Conservation (phyloP, 2,797 vertebrate genomes). For the Hydrolagus colliei region DNA sequence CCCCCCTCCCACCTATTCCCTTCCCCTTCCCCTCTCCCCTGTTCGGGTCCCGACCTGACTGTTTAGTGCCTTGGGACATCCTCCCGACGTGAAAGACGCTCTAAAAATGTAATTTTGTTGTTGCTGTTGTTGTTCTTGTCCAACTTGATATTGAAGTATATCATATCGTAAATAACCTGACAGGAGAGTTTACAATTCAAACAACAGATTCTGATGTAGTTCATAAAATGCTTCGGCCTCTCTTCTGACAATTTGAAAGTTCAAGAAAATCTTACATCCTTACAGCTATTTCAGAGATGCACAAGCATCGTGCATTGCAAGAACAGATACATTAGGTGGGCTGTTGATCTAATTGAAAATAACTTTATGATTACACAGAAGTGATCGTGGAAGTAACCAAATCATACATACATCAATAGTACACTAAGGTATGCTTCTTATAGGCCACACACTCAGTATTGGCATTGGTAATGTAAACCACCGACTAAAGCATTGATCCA, state of each 20-base stretch:
- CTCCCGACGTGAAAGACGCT: too few species aligned
- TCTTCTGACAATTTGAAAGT: background rate
- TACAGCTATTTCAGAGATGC: background rate
- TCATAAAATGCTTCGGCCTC: background rate
- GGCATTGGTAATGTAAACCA: background rate
- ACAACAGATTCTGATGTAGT: background rate
- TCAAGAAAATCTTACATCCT: background rate
- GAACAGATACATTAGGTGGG: too few species aligned
- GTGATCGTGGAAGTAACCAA: background rate
- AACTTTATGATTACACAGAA: background rate
- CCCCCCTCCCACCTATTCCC: too few species aligned
- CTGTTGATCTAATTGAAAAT: background rate
- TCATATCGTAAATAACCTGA: background rate
- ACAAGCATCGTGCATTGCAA: background rate
- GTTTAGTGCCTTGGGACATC: too few species aligned
- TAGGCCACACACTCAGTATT: background rate
- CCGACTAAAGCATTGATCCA: background rate
- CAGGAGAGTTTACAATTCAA: background rate
- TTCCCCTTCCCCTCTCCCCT: too few species aligned
- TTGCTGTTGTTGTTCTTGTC: too few species aligned
- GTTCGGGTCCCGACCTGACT: too few species aligned
- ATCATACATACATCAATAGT: background rate
- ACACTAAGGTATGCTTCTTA: background rate
- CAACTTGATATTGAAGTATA: background rate
- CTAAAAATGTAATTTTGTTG: too few species aligned